Conservation (phyloP, 2,797 vertebrate species). For the Lagocephalus sceleratus region DNA sequence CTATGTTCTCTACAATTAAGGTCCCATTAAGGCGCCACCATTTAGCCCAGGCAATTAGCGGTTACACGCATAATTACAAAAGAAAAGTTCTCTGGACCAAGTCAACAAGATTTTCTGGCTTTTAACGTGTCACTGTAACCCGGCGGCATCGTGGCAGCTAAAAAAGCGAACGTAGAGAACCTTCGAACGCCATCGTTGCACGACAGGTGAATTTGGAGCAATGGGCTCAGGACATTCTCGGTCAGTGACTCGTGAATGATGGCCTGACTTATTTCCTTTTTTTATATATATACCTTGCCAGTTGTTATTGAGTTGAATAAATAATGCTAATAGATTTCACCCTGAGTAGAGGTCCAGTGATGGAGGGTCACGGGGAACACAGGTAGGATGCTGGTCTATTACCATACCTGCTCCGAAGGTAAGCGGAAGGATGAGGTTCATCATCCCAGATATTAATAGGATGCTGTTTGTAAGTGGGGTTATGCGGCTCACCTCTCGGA, state of each 20-base stretch:
- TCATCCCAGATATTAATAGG: slow-evolving; percentile 78
- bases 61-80: slow-evolving; percentile 68
- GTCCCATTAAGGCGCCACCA: slow-evolving; percentile 53
- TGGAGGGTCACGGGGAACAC: slow-evolving; percentile 70
- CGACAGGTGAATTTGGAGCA: slow-evolving; percentile 38
- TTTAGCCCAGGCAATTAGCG: slow-evolving; percentile 70
- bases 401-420: slow-evolving; percentile 72
- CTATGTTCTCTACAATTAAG: slow-evolving; percentile 68
- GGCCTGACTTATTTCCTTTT: slow-evolving; percentile 48
- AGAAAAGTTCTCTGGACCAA: slow-evolving; percentile 61
- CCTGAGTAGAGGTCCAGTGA: slow-evolving; percentile 60
- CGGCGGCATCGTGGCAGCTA: slow-evolving; percentile 41
- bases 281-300: slow-evolving; percentile 52
- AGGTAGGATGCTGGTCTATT: slow-evolving; percentile 67
- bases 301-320: slow-evolving; percentile 69
- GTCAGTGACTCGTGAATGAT: slow-evolving; percentile 50
- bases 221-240: slow-evolving; percentile 35
- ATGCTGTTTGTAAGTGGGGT: slow-evolving; percentile 77
- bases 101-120: slow-evolving; percentile 61
- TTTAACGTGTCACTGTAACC: slow-evolving; percentile 66
- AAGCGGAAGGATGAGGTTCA: slow-evolving; percentile 75
- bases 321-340: slow-evolving; percentile 71
- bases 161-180: slow-evolving; percentile 26
- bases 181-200: slow-evolving; percentile 27
- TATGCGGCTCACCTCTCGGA: slow-evolving; percentile 81